A percentile compares a stretch with the other conserved stretches of the same genome.
Conservation (phyloP, 2,888 invertebrate species). For the Dysmachus trigonus region DNA sequence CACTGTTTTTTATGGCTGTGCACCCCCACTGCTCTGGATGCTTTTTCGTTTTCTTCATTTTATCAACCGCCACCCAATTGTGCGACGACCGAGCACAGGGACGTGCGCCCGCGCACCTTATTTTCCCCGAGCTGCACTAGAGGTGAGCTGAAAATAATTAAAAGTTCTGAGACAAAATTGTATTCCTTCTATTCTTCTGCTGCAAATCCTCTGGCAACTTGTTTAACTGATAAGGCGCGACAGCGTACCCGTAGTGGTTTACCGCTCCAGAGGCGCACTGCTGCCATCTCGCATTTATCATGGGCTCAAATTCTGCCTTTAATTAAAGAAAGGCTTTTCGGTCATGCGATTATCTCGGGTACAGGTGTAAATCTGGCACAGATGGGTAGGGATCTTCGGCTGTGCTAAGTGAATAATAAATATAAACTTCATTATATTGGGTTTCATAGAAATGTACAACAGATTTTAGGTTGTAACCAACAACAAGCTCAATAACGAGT, state of each 20-base stretch:
- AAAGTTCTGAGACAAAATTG: constrained; percentile 63
- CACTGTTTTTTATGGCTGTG: background rate
- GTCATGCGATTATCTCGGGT: background rate
- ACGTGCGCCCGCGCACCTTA: background rate
- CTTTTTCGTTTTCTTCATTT: constrained; percentile 13
- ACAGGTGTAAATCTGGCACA: background rate
- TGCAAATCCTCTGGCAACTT: constrained; percentile 43
- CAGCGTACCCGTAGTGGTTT: background rate
- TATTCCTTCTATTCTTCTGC: constrained; percentile 51
- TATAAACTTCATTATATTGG: background rate
- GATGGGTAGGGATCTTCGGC: background rate
- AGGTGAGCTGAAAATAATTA: constrained; percentile 62
- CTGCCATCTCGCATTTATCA: background rate
- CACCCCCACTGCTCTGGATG: background rate
- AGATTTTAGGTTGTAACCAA: no score
- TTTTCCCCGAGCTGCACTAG: background rate
- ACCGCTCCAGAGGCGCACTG: background rate
- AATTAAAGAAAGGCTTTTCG: background rate
- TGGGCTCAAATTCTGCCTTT: background rate
- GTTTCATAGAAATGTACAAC: no score
- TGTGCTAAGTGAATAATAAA: background rate
- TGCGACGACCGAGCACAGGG: background rate
- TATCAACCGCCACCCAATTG: background rate
- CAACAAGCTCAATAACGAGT: no score
- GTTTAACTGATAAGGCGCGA: constrained; percentile 25